Evolutionary conservation across 2,113 vertebrate species (phyloP), one percentile per base, ranked within the genome.

Genomic region (Apteryx mantelli): DNA sequence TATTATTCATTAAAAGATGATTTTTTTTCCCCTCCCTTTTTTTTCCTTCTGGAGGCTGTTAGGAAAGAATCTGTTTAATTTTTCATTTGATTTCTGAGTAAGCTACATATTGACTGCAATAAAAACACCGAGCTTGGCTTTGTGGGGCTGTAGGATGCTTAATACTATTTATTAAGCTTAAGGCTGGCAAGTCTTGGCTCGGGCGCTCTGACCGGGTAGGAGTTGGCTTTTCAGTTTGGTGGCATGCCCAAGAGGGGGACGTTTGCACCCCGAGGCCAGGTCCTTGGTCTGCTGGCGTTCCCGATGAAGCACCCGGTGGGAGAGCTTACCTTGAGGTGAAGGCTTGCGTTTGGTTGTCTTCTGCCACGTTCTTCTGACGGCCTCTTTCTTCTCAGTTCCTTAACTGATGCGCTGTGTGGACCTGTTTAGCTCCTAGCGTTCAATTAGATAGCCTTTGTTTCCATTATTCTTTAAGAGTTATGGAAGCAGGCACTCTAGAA

Each of bases 281-380:
- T 34, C 79, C 60, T 95, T 97, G 96, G 96, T 97, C 95, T 96
- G 88, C 89, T 7, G 78, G 85, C 12, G 28, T n/a, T 34, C 42
- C 32, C 20, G 32, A n/a, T 20, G 36, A 40, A 34, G 36, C 48
- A 42, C 18, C 38, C 25, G 15, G 38, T 19, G 30, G 20, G 46
- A 38, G 78, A 66, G 40, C 38, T 52, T 81, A 22, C 18, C 25
- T 42, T 19, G 28, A 34, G 78, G 34, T 55, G 13, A 19, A 53
- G 61, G 11, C 48, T 53, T 30, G 34, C 22, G 30, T 20, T 32
- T 22, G 20, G 40, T 13, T 24, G 61, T 64, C n/a, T 26, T 42
- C 40, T 44, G 25, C 11, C 12, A 14, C 24, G 26, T 42, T 38
- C 52, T 74, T 9, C 32, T 19, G 24, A 36, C 8, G 7, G 7